Evolutionary conservation across 1,140 invertebrate genomes (phyloP), one percentile per base, ranked within the genome.

Genomic region (Wiebesia pumilae): DNA sequence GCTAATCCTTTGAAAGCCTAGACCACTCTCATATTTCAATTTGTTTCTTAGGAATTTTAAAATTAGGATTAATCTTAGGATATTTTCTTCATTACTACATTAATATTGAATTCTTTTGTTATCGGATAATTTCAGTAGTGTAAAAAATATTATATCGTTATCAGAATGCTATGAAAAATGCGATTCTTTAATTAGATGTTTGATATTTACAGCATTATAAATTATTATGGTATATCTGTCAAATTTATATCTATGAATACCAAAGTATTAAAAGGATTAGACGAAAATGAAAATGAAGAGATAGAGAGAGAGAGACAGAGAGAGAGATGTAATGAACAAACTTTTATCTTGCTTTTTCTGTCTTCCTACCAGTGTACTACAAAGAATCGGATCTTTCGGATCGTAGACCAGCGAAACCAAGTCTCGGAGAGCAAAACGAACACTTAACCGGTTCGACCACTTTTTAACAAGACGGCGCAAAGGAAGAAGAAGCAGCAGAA

Each of bases 371-470:
- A 33, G 78, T 84, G 83, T 16, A 62, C 90, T 91, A 91, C 91
- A 91, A 92, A 91, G 91, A 91, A 83, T 83, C 82, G 58, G 35
- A n/a, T 84, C 73, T 93, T 91, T 93, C 92, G 91, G 92, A 93
- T 93, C 92, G 93, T 93, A 93, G 92, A 93, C 93, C 85, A 86
- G 40, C 62, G 38, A 62, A 92, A 93, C 93, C 90, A 91, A 92
- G 92, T 84, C 87, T 92, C 92, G 90, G 90, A 90, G 87, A 90
- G 87, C 73, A 91, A 90, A 92, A 88, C 88, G 89, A 92, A 89
- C 92, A 91, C 90, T 90, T 90, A 93, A 94, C 93, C 93, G 93
- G 93, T 93, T 92, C 91, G 88, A 91, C 93, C 93, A 93, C 93
- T 94, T 93, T 93, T 94, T 94, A 94, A 94, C 93, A 92, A 93